phyloP scores from a whole-genome alignment of 2,113 vertebrate genomes.

The Phrynosoma platyrhinos region DNA sequence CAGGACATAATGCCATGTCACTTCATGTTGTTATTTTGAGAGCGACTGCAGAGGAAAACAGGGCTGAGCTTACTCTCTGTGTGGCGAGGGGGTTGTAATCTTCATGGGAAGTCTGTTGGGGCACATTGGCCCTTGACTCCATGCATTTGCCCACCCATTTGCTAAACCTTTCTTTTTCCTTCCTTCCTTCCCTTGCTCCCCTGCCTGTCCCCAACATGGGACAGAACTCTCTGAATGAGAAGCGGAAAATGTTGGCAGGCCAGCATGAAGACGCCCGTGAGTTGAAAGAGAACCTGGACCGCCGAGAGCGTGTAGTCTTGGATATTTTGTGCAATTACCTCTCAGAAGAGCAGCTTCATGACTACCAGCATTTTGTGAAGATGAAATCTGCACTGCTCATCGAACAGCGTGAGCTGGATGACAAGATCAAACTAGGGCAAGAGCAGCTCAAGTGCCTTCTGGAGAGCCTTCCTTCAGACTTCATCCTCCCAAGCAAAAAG shows the following conservation, averaged over 20 bases:
- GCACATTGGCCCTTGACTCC: too few relatives aligned
- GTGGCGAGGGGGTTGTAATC: too few relatives aligned
- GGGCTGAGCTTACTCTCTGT: too few relatives aligned
- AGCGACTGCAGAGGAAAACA: too few relatives aligned
- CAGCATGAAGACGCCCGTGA: constrained; percentile 94
- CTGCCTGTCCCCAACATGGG: neutral
- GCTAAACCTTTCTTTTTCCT: neutral
- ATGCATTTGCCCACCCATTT: too few relatives aligned
- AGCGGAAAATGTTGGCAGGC: constrained; percentile 86
- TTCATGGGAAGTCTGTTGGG: too few relatives aligned
- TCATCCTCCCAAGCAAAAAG: constrained; percentile 57
- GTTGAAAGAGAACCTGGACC: constrained; percentile 96
- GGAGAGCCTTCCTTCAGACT: constrained; percentile 82
- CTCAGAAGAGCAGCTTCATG: constrained; percentile 81
- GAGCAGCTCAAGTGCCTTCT: constrained; percentile 87
- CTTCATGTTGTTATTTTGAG: too few relatives aligned
- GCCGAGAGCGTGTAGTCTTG: constrained; percentile 87
- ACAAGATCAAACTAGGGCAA: constrained; percentile 89
- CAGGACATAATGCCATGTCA: too few relatives aligned
- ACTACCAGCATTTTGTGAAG: constrained; percentile 89
- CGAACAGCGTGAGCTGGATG: constrained; percentile 90
- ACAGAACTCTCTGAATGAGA: constrained; percentile 88
- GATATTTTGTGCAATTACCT: constrained; percentile 88
- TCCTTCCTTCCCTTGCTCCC: neutral
- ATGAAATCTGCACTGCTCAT: constrained; percentile 91